Evolutionary conservation across 2,888 invertebrate genomes (phyloP), one percentile per base, ranked within the genome.

Genomic region (Brenthis hecate): DNA sequence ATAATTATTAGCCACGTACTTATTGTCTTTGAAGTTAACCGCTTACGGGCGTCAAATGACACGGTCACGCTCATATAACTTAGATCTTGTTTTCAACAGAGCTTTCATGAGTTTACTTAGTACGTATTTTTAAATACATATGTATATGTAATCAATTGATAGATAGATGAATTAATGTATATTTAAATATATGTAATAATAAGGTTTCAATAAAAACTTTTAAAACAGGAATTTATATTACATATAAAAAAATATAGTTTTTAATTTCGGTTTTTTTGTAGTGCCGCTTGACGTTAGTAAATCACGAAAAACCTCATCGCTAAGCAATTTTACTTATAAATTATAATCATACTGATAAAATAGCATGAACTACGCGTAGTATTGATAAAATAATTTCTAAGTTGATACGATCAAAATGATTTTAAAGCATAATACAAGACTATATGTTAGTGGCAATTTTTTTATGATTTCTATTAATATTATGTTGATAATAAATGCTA

Each of bases 1-100:
- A 82, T 77, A 69, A 80, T 60, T 4, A 60, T 81, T 79, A 81
- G 77, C 78, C 79, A 78, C 80, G 77, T 79, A 81, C 78, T 80
- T 81, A 82, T 83, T 81, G 81, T 82, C 81, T 80, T 79, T 82
- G 85, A 81, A 80, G 80, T 80, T 79, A 77, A 77, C 77, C 76
- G 82, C 82, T 81, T 80, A 79, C 84, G 80, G 84, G 72, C 71
- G 72, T 84, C 83, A 76, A 84, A 83, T 87, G 84, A 85, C 83
- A 80, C 76, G 82, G 87, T 86, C 84, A 88, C 81, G 85, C 81
- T 83, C 78, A 74, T 68, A 69, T 66, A 68, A 69, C 63, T 65
- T 60, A 64, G 60, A 61, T 65, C 60, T 67, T 65, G 36, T 50
- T 69, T 69, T 69, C 54, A 69, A 32, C n/a, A 32, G 56, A 23